Evolutionary conservation across 2,888 invertebrate genomes (phyloP), one percentile per base, ranked within the genome.

Genomic region (Carabus problematicus): DNA sequence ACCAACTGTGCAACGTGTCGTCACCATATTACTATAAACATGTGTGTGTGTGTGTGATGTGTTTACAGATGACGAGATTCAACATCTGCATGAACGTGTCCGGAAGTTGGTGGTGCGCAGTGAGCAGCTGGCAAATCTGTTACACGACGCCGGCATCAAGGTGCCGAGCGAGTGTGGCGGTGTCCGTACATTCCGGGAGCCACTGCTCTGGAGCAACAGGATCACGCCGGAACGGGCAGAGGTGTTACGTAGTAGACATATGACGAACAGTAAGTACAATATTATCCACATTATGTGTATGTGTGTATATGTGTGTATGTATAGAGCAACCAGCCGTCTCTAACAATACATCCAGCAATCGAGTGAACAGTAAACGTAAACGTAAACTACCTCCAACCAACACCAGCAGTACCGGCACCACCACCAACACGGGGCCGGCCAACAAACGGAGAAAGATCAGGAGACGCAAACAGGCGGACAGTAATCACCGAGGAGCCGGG

Each of bases 61-160:
- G n/a, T n/a, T n/a, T n/a, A n/a, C n/a, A 81, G 80, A 73, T 58
- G 76, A 77, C 18, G 77, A 81, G 73, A 73, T 82, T 9, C 77
- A 78, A 70, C 78, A 78, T 54, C 74, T 83, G 14, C 77, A 81
- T 70, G 77, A 78, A 11, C 76, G 81, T 43, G 76, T 83, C 3
- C 79, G 78, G 70, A 78, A 79, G 66, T 74, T 84, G 39, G 66
- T 80, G n/a, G 73, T 73, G 29, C 75, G 82, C 71, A 81, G 80
- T 74, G 81, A 82, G 72, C 81, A 82, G 60, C 73, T 84, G 42
- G 75, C 75, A 19, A 76, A 75, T 70, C 76, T 83, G 60, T 75
- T 84, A 19, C 78, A 77, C 71, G 79, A 81, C 75, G 82, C 82
- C 9, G 80, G 81, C 18, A 81, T 83, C 71, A 75, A 77, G 70